Evolutionary conservation across 2,113 vertebrate species (phyloP).

Genomic region (Sebastes schlegelii): DNA sequence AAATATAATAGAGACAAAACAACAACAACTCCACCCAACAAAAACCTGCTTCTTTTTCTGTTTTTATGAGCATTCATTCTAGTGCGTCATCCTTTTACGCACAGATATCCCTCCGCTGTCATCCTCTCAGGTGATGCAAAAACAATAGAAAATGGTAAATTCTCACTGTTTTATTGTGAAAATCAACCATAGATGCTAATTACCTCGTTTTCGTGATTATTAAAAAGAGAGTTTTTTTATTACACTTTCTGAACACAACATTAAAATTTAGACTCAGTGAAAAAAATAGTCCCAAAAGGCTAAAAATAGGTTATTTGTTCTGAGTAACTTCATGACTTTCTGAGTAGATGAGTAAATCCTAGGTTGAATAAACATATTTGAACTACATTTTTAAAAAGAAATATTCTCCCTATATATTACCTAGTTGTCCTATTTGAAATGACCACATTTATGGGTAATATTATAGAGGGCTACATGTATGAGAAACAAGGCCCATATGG

Average conservation of each 20-base stretch:
- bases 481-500: neutral
- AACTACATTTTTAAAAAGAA: neutral
- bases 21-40: neutral
- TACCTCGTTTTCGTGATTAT: neutral
- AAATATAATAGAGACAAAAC: neutral
- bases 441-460: neutral
- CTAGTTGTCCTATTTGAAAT: neutral
- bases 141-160: neutral
- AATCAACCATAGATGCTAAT: neutral
- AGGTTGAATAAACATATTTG: neutral
- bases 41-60: neutral
- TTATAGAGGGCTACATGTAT: neutral
- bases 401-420: neutral
- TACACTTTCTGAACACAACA: neutral
- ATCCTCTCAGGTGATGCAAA: neutral
- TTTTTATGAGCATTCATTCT: neutral
- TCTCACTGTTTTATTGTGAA: neutral
- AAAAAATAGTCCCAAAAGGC: neutral
- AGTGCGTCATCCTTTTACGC: neutral
- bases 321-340: neutral
- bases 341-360: neutral
- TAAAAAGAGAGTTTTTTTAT: neutral
- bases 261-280: neutral
- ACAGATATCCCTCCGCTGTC: neutral
- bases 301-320: neutral